Evolutionary conservation across 37 sponge, comb jelly and placozoan species (phyloP), one percentile per base, ranked within the genome.

Genomic region (Petrosia ficiformis): DNA sequence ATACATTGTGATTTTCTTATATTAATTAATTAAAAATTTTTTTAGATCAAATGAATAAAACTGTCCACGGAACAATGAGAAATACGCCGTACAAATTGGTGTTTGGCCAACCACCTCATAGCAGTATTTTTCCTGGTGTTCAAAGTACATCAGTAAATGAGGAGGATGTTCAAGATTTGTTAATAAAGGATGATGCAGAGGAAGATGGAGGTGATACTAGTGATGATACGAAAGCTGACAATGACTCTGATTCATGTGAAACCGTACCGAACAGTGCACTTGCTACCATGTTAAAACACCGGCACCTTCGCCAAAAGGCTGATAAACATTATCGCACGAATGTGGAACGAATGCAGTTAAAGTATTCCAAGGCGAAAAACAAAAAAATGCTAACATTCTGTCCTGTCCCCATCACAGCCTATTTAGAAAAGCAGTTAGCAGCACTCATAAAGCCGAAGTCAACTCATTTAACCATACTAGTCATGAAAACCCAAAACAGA

Each of bases 21-120:
- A 48, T 10, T 48, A 19, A 16, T 16, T 48, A 48, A 48, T 48
- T 48, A 48, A 19, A 19, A 48, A 19, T 16, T 10, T 10, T 48
- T 72, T 2, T 66, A 78, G 78, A 78, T 48, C 78, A 78, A 42
- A 54, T 78, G n/a, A 81, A 81, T 60, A 71, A 72, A 26, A 81
- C 71, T 63, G 34, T 72, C 42, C 73, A 81, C 72, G 81, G 71
- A 19, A 61, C 66, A 3, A 64, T 81, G 81, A 71, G 65, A 67
- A 69, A 71, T 4, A 81, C 73, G 37, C 81, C 81, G 22, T 81
- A 68, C 42, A 73, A 81, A 72, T 44, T 81, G 35, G 81, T 81
- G 42, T 81, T 73, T 61, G 81, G 73, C 36, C 81, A 81, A 73
- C 81, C 81, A 34, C 81, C 81, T 44, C 73, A 52, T n/a, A 42